Percentiles rank a stretch among this genome's conserved stretches.
phyloP scores from a whole-genome alignment of 2,888 invertebrate species.

The Prenolepis imparis region DNA sequence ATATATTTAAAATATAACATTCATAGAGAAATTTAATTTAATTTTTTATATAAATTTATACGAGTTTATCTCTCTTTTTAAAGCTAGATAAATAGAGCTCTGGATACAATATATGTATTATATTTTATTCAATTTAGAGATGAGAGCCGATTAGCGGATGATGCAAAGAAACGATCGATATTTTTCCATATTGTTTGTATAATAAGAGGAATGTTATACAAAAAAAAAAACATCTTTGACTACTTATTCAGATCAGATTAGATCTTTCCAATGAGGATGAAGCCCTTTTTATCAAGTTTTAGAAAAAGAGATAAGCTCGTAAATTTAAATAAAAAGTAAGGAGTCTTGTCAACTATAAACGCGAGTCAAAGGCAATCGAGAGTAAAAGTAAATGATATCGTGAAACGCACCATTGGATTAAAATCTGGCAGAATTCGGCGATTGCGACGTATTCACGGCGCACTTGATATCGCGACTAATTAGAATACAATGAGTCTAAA shows the following conservation, averaged over 20 bases:
- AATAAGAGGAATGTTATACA: not conserved
- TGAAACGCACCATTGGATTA: not conserved
- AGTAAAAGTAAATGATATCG: not conserved
- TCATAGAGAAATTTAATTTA: too few species aligned
- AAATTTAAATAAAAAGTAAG: not conserved
- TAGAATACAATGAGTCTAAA: conserved; percentile 67
- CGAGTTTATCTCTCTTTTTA: too few species aligned
- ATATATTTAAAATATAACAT: not conserved
- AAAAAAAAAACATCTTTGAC: too few species aligned
- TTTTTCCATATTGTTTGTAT: not conserved
- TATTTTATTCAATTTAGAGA: too few species aligned
- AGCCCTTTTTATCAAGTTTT: not conserved
- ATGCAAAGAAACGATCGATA: not conserved
- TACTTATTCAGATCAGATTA: not conserved
- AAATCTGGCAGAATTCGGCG: conserved; percentile 16
- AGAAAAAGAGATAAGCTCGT: not conserved
- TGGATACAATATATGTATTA: too few species aligned
- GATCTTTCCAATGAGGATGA: not conserved
- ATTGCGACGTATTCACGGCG: conserved; percentile 25
- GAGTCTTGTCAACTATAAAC: not conserved
- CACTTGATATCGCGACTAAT: conserved; percentile 46
- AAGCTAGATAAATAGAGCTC: not conserved
- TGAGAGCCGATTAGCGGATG: not conserved
- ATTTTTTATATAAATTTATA: not conserved
- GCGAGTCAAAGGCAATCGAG: not conserved